phyloP scores from a whole-genome alignment of 2,797 vertebrate species.

The Tapirus indicus region DNA sequence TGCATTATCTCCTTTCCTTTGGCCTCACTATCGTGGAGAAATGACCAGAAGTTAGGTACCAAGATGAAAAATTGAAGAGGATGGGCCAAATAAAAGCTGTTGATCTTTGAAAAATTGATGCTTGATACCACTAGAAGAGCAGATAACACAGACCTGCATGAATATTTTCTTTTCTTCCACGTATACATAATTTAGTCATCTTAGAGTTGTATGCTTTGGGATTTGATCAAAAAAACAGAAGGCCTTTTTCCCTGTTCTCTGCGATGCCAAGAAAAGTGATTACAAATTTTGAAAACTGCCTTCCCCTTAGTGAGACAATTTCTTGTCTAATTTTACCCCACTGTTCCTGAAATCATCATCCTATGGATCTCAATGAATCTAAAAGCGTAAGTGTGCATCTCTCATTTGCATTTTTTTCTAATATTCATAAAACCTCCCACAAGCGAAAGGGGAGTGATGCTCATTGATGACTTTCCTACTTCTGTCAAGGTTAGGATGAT shows the following conservation, averaged over 20 bases:
- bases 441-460: neutral
- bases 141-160: conserved; percentile 23
- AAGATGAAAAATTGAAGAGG: neutral
- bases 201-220: conserved; percentile 43
- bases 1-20: neutral
- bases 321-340: conserved; percentile 36
- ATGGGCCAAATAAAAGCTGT: neutral
- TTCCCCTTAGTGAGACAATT: conserved; percentile 9
- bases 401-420: conserved; percentile 29
- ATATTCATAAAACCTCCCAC: neutral
- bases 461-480: conserved; percentile 22
- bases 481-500: neutral
- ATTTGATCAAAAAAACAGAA: neutral
- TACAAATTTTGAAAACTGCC: conserved; percentile 47
- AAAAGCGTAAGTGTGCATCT: neutral
- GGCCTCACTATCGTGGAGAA: neutral
- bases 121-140: neutral
- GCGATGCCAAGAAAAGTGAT: conserved; percentile 25
- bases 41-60: neutral
- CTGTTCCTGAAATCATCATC: neutral
- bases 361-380: neutral
- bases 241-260: conserved; percentile 28
- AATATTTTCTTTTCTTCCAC: conserved; percentile 21
- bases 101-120: conserved; percentile 26
- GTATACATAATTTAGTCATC: neutral